Evolutionary conservation across 2,113 vertebrate species (phyloP).

Genomic region (Arenaria interpres): DNA sequence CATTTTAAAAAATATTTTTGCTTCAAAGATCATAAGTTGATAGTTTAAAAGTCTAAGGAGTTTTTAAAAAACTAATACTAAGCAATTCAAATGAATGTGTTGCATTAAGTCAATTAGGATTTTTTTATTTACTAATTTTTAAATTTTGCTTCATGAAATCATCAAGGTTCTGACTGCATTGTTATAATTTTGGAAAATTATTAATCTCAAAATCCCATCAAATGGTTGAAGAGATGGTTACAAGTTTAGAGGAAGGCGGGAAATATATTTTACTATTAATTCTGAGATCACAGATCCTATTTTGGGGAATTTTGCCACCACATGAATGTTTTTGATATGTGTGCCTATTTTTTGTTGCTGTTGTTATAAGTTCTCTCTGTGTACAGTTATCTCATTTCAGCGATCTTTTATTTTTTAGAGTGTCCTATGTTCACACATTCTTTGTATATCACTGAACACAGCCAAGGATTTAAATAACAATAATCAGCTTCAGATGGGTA

Average conservation of each 20-base stretch:
- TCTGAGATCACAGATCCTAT: neutral
- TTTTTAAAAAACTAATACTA: neutral
- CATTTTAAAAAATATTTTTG: neutral
- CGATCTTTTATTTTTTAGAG: neutral
- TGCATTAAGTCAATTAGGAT: neutral
- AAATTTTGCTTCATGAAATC: neutral
- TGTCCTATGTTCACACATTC: neutral
- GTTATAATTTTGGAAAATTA: neutral
- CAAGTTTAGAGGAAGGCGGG: neutral
- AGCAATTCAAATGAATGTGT: neutral
- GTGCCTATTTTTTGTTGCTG: neutral
- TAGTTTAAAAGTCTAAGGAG: neutral
- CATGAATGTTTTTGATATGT: neutral
- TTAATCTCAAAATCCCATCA: neutral
- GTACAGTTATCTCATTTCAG: neutral
- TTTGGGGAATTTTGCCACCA: neutral
- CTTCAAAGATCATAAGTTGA: neutral
- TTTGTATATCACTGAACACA: neutral
- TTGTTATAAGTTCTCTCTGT: neutral
- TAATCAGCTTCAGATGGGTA: neutral
- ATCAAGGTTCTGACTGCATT: neutral
- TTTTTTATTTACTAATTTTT: neutral
- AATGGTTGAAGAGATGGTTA: neutral
- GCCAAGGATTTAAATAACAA: neutral
- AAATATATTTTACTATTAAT: neutral